phyloP scores from a whole-genome alignment of 2,888 invertebrate species.

The Serrognathus titanus region DNA sequence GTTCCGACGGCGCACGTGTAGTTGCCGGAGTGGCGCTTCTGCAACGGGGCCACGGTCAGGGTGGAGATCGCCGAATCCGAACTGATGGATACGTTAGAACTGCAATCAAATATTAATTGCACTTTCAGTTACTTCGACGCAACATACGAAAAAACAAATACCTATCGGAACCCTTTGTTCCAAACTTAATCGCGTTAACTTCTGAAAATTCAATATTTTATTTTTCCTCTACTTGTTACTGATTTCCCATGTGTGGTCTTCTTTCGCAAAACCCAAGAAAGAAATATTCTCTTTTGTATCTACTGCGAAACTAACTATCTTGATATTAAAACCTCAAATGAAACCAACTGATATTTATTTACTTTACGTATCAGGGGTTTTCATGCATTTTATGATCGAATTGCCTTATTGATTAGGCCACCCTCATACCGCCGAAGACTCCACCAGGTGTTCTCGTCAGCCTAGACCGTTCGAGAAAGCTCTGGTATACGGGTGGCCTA shows the following conservation, averaged over 20 bases:
- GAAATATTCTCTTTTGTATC: no score
- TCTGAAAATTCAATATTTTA: constrained; percentile 21
- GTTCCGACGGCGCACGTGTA: constrained; percentile 55
- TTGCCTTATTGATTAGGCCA: no score
- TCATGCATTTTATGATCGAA: no score
- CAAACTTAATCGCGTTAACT: constrained; percentile 3
- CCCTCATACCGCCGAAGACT: no score
- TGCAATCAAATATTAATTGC: constrained; percentile 35
- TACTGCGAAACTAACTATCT: no score
- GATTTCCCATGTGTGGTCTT: constrained; percentile 30
- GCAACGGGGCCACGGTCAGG: constrained; percentile 54
- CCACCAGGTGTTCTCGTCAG: no score
- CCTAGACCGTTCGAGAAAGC: no score
- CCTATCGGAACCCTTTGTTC: not conserved
- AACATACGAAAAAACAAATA: not conserved
- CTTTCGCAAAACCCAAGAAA: constrained; percentile 8
- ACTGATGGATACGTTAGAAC: constrained; percentile 50
- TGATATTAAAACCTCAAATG: no score
- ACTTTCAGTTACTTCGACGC: not conserved
- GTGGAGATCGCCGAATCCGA: constrained; percentile 50
- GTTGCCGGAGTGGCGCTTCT: constrained; percentile 58
- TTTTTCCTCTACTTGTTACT: constrained; percentile 27
- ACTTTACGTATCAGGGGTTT: no score
- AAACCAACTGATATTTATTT: no score
- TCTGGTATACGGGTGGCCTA: no score